Evolutionary conservation across 2,888 invertebrate species (phyloP), one percentile per base, ranked within the genome.

Genomic region (Leptinotarsa haldemani): DNA sequence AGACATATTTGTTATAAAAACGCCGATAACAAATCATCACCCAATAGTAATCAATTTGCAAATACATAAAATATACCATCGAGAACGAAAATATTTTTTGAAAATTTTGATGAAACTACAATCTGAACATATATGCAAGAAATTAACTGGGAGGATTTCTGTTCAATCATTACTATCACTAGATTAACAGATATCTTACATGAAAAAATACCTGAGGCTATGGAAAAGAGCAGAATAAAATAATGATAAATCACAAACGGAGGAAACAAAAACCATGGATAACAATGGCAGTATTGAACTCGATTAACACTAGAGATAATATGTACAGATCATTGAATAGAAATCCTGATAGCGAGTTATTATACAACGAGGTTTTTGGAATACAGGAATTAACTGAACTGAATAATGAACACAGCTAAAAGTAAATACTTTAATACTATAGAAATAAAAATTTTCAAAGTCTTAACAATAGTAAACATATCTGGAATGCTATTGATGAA

Each of bases 361-460:
- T 53, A n/a, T n/a, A n/a, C 4, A 53, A 15, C 4, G 20, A 9
- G 7, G n/a, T 53, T 16, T 5, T 53, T 53, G 9, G 3, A 15
- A n/a, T 53, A n/a, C 53, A 53, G 53, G 9, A 53, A 53, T 53
- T 20, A 53, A n/a, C 18, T 53, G 53, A 53, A 53, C 18, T 15
- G 15, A 7, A 15, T 48, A 48, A 12, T 48, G 3, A 48, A 48
- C 4, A 15, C 48, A 15, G 48, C 48, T 15, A 12, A 48, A 48
- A 48, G 48, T 48, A 0, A 48, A 15, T 48, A 15, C 1, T 12
- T 15, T 48, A 48, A 15, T 48, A 15, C 1, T 12, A 48, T 48
- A 48, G 15, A 12, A 48, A 48, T 48, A 48, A 15, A 48, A 48
- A 15, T 48, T 0, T 48, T 1, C 13, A 48, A 48, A 48, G 15